Base-by-base conservation (phyloP, 2,888 invertebrate species). In the Thereva unica region DNA sequence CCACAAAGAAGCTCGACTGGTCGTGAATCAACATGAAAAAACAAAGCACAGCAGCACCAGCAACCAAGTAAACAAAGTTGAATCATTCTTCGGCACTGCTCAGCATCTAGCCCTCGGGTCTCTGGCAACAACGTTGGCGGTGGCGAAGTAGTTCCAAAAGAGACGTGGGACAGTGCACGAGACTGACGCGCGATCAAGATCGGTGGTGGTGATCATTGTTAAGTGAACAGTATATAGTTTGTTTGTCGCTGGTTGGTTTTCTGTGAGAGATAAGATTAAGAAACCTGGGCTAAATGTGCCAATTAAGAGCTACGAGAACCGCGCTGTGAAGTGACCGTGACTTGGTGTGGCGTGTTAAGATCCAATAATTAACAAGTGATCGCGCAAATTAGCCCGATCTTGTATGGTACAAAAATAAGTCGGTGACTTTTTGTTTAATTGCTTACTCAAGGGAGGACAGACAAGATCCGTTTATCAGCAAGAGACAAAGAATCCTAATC, bases 101-200 rank as follows among this genome's bases (percentile, higher is more conserved):
- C 37, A 50, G 50, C 38, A 50, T n/a, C 49, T 61, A 8, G 38
- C 23, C 23, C 50, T 12, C 40, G 40, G 42, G 49, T 61, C 9
- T n/a, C 12, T 35, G 37, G 12, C 7, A 12, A n/a, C 8, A 47
- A 47, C 35, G 61, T 45, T 50, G 49, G 23, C 23, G 37, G 12
- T 8, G 38, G n/a, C 8, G 38, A 47, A 47, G 61, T 45, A 61
- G 49, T 50, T 61, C n/a, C 50, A 23, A 50, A 49, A 50, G 23
- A 50, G 50, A 12, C 10, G 47, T 56, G 38, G 56, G 44, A 23
- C 38, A 41, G 23, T 61, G 4, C 38, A 47, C 57, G 50, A 23
- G 23, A 23, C 23, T 23, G 23, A 23, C 23, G 23, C 23, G 23
- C 23, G 23, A 23, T 23, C 23, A 23, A 23, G 23, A 23, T 23